Conservation (phyloP, 2,888 invertebrate species). For the Trachelus stipa region DNA sequence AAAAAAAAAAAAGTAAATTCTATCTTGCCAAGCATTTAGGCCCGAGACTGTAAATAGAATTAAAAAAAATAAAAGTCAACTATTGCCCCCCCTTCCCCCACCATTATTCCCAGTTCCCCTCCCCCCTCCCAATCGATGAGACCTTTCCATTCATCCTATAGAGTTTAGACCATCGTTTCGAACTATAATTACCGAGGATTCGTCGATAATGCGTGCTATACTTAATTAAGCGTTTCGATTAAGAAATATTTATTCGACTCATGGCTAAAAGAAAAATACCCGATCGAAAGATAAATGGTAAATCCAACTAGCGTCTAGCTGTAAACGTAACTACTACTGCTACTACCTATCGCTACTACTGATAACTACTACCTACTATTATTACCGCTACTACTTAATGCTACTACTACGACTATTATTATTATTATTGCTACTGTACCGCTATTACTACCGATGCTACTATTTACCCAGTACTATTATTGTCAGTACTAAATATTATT, state of each 20-base stretch:
- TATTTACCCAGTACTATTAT: not conserved
- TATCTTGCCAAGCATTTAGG: not conserved
- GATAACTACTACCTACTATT: not conserved
- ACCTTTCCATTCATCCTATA: not conserved
- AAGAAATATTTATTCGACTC: conserved; percentile 42
- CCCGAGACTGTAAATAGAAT: not conserved
- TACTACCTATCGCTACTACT: conserved; percentile 20
- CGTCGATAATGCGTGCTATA: not conserved
- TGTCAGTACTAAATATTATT: not conserved
- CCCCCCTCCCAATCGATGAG: not conserved
- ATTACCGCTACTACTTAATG: not conserved
- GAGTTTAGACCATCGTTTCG: not conserved
- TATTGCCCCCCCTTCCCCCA: not conserved
- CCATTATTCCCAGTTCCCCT: not conserved
- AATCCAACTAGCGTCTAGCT: not conserved
- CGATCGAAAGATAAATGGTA: not conserved
- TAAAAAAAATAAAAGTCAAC: not conserved
- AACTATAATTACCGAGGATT: not conserved
- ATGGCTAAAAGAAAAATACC: conserved; percentile 35
- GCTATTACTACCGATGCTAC: not conserved
- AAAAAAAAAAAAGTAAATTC: not conserved
- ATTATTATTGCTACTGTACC: not conserved
- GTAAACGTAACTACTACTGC: conserved; percentile 34
- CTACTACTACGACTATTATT: not conserved
- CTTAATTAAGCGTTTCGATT: conserved; percentile 16